Evolutionary conservation across 1,140 invertebrate species (phyloP), one percentile per base, ranked within the genome.

Genomic region (Drosophila sulfurigaster): DNA sequence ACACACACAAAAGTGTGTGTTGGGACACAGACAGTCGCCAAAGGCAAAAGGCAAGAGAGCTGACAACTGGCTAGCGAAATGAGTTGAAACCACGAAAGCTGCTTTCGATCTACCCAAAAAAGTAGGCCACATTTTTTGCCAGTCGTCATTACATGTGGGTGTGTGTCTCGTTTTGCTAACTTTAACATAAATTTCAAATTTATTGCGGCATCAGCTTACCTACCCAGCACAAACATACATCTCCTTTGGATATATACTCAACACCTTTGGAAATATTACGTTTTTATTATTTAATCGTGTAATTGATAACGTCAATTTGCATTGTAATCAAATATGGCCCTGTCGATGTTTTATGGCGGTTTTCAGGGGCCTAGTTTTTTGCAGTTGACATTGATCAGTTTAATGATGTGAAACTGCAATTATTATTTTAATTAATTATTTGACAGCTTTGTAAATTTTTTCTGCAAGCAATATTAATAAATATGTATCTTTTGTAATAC

Each of bases 261-360:
- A 54, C 25, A 25, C 25, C 11, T 16, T 58, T 57, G 0, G 16
- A 62, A 72, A 52, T 76, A 58, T 49, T 15, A 79, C 49, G 56
- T 15, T 46, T 69, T 48, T 68, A 69, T 83, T 71, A 75, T 71
- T 74, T 69, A 70, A 86, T 86, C 48, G 46, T 56, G 73, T 49
- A 81, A 81, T 75, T 86, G 69, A 78, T 74, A 85, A 74, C 67
- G 58, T 59, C 52, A 78, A 78, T 78, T 62, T 75, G 74, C 62
- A 30, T 45, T 43, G 68, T 71, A 71, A 75, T 85, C 69, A 81
- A 78, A 78, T 74, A 79, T 62, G 28, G 38, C 13, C 60, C 46
- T 45, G 41, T 7, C 30, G 25, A 62, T 49, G n/a, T 30, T 6
- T 56, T 30, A 30, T 28, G 11, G 16, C 20, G 20, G 20, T 25